Base-by-base conservation (phyloP, 2,888 invertebrate genomes). In the Stomorhina lunata region DNA sequence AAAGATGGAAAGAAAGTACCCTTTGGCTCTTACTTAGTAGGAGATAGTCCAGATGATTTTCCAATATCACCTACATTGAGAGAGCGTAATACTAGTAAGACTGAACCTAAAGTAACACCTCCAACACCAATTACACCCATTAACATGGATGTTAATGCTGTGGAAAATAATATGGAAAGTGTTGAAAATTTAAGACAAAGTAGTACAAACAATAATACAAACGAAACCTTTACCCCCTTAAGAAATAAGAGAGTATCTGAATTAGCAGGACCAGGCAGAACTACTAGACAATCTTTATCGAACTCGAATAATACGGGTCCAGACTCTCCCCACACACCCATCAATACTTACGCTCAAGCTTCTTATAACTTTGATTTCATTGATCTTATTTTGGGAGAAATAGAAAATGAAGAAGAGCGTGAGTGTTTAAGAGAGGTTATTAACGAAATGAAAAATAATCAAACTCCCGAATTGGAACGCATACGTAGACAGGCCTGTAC, bases 11-110 rank as follows among this genome's bases (percentile, higher is more conserved):
- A 88, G 12, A 91, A 92, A 48, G 92, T 94, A 1, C 89, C 93
- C 32, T 95, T 94, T 87, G 88, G 86, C 0, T 89, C 89, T 0
- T 94, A 92, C 88, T 91, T 95, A 0, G 93, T 95, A 0, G 94
- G 94, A 0, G 93, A 93, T 34, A 89, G 90, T 78, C 83, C 85
- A 12, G 57, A 81, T 17, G 88, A 89, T 9, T 90, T 90, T 10
- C 89, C 90, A 0, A 22, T 45, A 10, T 89, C 89, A 1, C 89
- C 89, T 1, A 84, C 85, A 27, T 66, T 87, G 27, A 81, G 84
- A 12, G 87, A 87, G 37, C 85, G 85, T 25, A 86, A 85, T 45
- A 76, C 79, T n/a, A 77, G 72, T 53, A 79, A 45, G 22, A 68
- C 34, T 25, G 78, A 71, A 1, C 69, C 57, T 6, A 84, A 81